phyloP scores from a whole-genome alignment of 2,113 vertebrate species.

The Chloropsis cyanopogon region DNA sequence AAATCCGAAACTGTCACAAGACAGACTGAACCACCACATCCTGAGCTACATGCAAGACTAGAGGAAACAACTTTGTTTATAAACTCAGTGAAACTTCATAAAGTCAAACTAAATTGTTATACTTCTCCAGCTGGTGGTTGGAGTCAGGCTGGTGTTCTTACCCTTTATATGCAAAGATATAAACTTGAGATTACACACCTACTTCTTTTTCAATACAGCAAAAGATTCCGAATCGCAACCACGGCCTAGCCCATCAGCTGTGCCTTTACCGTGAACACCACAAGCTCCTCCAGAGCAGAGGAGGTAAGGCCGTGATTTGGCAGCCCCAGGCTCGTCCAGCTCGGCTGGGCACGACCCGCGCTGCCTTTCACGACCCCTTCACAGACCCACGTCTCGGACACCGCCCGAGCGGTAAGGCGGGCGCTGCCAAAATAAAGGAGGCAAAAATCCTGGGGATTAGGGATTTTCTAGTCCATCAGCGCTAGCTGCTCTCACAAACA shows the following conservation, averaged over 20 bases:
- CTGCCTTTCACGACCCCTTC: background rate
- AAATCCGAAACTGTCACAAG: background rate
- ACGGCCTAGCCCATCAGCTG: background rate
- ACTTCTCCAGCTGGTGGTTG: background rate
- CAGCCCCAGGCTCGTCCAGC: background rate
- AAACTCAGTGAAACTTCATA: background rate
- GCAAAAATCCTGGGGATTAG: background rate
- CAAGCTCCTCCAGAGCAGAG: background rate
- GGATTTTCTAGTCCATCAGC: background rate
- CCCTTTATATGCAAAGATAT: background rate
- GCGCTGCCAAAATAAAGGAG: background rate
- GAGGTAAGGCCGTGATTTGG: background rate
- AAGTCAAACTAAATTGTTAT: background rate
- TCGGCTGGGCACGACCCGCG: rapidly evolving
- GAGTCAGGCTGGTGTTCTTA: background rate
- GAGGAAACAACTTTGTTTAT: background rate
- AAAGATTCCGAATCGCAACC: rapidly evolving
- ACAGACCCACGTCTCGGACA: background rate
- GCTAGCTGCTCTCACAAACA: background rate
- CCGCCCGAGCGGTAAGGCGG: background rate
- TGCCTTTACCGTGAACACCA: rapidly evolving
- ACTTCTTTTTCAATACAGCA: background rate
- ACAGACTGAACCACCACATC: background rate
- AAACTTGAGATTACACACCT: background rate
- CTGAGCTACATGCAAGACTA: rapidly evolving